phyloP scores from a whole-genome alignment of 2,797 vertebrate genomes.

The Falco columbarius region DNA sequence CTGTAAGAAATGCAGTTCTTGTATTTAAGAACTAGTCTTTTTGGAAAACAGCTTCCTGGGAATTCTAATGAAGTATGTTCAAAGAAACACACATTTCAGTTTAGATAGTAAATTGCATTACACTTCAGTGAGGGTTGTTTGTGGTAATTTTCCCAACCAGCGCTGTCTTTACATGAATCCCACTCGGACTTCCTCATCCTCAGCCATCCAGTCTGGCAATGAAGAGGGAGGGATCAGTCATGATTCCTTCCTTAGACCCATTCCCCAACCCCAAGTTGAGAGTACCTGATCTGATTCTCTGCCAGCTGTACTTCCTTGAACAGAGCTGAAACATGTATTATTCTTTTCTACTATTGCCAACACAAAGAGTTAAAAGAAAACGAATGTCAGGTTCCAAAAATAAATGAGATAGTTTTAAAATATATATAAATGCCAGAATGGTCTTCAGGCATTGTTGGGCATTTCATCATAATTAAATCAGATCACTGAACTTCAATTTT shows the following conservation, averaged over 20 bases:
- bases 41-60: background rate
- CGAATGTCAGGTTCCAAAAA: background rate
- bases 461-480: constrained; percentile 9
- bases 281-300: background rate
- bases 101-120: background rate
- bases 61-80: background rate
- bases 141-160: background rate
- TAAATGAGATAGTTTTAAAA: background rate
- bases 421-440: background rate
- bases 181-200: background rate
- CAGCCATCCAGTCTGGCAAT: background rate
- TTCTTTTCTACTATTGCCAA: background rate
- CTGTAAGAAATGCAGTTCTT: background rate
- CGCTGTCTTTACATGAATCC: background rate
- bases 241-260: background rate
- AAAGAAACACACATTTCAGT: background rate
- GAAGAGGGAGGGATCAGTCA: background rate
- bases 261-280: background rate
- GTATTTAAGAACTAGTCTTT: background rate
- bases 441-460: background rate
- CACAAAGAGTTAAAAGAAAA: background rate
- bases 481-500: background rate
- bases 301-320: background rate
- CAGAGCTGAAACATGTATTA: background rate
- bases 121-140: background rate